phyloP scores from a whole-genome alignment of 2,113 vertebrate genomes.

The Rattus norvegicus region DNA sequence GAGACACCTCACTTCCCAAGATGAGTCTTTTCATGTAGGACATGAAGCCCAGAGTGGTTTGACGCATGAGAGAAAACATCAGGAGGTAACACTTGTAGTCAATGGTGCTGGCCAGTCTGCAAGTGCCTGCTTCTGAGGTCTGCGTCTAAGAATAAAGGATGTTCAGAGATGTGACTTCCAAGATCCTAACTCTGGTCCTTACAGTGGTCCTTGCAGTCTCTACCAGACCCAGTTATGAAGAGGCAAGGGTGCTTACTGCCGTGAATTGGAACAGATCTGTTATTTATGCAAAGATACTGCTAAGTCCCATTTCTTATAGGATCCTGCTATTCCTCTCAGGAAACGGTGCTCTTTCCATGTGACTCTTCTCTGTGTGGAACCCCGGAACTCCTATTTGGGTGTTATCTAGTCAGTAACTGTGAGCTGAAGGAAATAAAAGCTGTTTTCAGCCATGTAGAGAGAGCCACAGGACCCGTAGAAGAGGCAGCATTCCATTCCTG shows the following conservation, averaged over 20 bases:
- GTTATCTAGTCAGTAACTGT: not conserved
- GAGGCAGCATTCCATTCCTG: not conserved
- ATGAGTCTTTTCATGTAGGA: not conserved
- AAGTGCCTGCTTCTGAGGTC: not conserved
- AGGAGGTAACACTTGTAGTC: not conserved
- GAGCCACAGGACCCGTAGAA: not conserved
- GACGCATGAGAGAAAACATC: not conserved
- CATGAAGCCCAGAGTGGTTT: not conserved
- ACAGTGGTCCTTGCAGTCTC: not conserved
- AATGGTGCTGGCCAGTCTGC: not conserved
- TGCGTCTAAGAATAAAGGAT: not conserved
- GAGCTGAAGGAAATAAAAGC: not conserved
- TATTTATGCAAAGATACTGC: not conserved
- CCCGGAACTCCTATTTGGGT: not conserved
- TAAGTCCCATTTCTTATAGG: not conserved
- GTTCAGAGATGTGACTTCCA: not conserved
- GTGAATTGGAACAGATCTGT: not conserved
- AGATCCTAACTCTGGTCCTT: not conserved
- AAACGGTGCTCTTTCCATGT: not conserved
- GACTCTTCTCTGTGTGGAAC: not conserved
- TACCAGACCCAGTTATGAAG: not conserved
- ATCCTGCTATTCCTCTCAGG: not conserved
- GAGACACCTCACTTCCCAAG: no score
- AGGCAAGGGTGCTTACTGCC: not conserved
- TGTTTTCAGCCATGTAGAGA: not conserved